phyloP scores from a whole-genome alignment of 2,797 vertebrate species.

The Erpetoichthys calabaricus region DNA sequence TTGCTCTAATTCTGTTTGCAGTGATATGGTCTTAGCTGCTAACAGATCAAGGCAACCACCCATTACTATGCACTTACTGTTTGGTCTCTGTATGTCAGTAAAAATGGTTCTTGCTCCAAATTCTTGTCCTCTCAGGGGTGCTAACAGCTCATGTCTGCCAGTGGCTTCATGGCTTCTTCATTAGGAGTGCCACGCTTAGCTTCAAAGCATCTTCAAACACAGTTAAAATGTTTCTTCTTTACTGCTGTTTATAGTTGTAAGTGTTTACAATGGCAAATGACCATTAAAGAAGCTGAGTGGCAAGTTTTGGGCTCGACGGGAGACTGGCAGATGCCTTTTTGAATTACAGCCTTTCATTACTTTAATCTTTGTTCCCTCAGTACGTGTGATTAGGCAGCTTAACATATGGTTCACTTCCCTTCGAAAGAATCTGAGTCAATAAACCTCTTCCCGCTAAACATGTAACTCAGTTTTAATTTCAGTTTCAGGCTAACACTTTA shows the following conservation, averaged over 20 bases:
- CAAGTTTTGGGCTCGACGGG: neutral
- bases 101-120: neutral
- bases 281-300: constrained; percentile 4
- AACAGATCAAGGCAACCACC: neutral
- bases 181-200: neutral
- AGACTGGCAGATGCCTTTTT: too few species aligned
- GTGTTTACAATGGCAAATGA: constrained; percentile 1
- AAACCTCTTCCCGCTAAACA: too few species aligned
- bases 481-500: too few species aligned
- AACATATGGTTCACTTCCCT: too few species aligned
- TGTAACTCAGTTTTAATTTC: too few species aligned
- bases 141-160: neutral
- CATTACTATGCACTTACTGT: constrained; percentile 1
- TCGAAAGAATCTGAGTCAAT: too few species aligned
- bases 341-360: too few species aligned
- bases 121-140: neutral
- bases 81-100: neutral
- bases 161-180: constrained; percentile 2
- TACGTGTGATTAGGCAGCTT: too few species aligned
- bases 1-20: too few species aligned
- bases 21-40: too few species aligned
- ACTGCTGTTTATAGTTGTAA: neutral
- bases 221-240: neutral
- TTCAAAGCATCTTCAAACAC: constrained; percentile 4
- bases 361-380: too few species aligned